Evolutionary conservation across 92 coral and sea anemone genomes (phyloP).

Genomic region (Blastomussa wellsi): DNA sequence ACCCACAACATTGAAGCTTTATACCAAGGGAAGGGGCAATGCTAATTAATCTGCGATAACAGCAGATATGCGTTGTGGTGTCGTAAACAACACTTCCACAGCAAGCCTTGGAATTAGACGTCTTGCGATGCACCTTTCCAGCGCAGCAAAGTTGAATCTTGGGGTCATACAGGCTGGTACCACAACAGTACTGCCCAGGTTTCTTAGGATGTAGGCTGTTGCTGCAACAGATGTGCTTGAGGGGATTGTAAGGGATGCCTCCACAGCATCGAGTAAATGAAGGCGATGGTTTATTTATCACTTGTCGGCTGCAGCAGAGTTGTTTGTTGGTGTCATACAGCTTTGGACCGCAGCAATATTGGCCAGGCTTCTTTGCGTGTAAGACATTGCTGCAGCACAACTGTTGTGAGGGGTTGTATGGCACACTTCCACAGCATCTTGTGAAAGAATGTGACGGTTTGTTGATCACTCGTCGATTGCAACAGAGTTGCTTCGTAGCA

Average conservation of each 20-base stretch:
- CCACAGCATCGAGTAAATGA: neutral
- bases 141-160: neutral
- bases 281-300: neutral
- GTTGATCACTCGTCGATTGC: neutral
- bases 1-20: neutral
- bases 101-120: neutral
- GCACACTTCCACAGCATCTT: neutral
- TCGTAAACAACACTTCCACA: neutral
- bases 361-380: neutral
- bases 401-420: neutral
- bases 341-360: neutral
- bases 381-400: neutral
- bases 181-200: neutral
- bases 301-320: neutral
- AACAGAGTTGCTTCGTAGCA: neutral
- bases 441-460: neutral
- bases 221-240: neutral
- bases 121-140: neutral
- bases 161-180: neutral
- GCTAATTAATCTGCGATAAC: neutral
- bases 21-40: neutral
- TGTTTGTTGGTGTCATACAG: neutral
- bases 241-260: neutral
- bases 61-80: neutral
- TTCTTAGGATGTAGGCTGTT: neutral